Percentiles rank a stretch among this genome's conserved stretches.
Conservation (phyloP, 2,888 invertebrate species). For the Ditula angustiorana region DNA sequence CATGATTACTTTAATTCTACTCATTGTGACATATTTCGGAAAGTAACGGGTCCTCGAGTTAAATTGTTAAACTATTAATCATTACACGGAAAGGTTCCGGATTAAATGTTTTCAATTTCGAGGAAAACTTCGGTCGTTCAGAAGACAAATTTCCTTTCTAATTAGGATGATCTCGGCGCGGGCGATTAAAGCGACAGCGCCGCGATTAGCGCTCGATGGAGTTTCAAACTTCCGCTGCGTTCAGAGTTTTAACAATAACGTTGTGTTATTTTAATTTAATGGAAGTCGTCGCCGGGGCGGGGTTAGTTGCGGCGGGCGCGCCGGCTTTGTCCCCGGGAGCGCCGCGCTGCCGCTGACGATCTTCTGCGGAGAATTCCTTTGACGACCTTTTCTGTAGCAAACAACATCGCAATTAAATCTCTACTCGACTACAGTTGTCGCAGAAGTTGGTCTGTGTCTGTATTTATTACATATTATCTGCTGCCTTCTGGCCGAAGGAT, state of each 20-base stretch:
- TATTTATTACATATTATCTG: too few relatives aligned
- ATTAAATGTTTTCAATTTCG: constrained; percentile 39
- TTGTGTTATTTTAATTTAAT: constrained; percentile 37
- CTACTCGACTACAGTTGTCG: too few relatives aligned
- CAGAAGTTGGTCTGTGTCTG: too few relatives aligned
- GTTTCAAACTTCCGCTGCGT: constrained; percentile 20
- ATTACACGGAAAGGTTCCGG: constrained; percentile 31
- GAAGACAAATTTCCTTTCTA: constrained; percentile 36
- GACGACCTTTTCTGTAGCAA: too few relatives aligned
- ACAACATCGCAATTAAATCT: too few relatives aligned
- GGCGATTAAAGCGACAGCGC: constrained; percentile 20
- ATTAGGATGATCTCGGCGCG: constrained; percentile 34
- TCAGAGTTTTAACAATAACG: constrained; percentile 14
- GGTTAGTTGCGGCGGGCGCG: constrained; percentile 1
- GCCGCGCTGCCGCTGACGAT: background rate
- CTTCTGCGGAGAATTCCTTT: background rate
- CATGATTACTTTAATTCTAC: background rate
- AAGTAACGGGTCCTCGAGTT: background rate
- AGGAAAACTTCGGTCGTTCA: constrained; percentile 33
- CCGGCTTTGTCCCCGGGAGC: background rate
- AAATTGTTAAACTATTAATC: constrained; percentile 27
- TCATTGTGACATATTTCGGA: background rate
- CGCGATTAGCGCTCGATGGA: constrained; percentile 32
- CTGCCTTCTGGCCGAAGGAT: too few relatives aligned
- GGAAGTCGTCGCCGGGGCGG: constrained; percentile 18